Evolutionary conservation across 2,113 vertebrate species (phyloP), one percentile per base, ranked within the genome.

Genomic region (Sakesphorus luctuosus): DNA sequence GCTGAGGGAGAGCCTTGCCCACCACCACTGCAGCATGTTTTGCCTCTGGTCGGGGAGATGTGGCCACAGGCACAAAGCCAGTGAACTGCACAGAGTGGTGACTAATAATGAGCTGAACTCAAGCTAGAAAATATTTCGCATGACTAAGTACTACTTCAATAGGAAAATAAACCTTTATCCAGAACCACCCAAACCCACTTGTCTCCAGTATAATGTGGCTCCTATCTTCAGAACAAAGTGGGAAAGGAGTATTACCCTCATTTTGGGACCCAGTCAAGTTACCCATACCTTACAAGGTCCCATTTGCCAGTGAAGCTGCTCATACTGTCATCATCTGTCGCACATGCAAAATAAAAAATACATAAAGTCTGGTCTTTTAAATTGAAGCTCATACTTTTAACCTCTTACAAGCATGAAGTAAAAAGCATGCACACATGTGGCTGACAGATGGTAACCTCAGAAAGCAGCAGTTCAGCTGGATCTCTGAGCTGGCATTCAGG

Each of bases 11-110:
- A 67, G 38, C 76, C 59, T 18, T 1, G 4, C n/a, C 53, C 16
- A 52, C 35, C 0, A 0, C 35, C 0, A 0, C 49, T 38, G 49
- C 0, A 0, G 31, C 0, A 0, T 13, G 17, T 13, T 74, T 33
- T 67, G 73, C 89, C 68, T 78, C 80, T 33, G 7, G 36, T 6
- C 72, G 84, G 86, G 36, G 77, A 38, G 73, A 78, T 8, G 53
- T 18, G 59, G 86, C 90, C 86, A 17, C 58, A 76, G 66, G 84
- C 77, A 73, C 24, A 49, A 82, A 93, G 13, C 26, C 93, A 91
- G 66, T 33, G 84, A 93, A 63, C 83, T 76, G 69, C 25, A 1
- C 0, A 0, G 43, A 67, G 61, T 8, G 3, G 55, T 74, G 94
- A 93, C 89, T 93, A 84, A 89, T 2, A 73, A 91, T 56, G 75